Conservation (phyloP, 2,888 invertebrate genomes). For the Adelphocoris suturalis region DNA sequence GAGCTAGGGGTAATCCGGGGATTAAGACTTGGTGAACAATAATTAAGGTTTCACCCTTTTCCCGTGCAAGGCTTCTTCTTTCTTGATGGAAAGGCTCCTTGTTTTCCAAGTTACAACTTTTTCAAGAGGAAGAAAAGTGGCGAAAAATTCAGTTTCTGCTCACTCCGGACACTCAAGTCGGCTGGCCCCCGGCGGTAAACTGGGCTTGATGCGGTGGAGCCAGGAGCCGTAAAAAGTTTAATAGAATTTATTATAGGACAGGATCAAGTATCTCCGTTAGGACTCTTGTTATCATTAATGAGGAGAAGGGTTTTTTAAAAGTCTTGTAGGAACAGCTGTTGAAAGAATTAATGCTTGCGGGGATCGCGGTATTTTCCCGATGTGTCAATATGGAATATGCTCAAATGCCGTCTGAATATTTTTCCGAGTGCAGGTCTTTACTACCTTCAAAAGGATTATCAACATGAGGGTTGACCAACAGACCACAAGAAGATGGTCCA, state of each 20-base stretch:
- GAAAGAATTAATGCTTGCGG: too few relatives aligned
- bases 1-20: conserved; percentile 17
- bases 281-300: not conserved
- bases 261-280: conserved; percentile 7
- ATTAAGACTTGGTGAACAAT: conserved; percentile 66
- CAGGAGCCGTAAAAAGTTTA: conserved; percentile 18
- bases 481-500: too few relatives aligned
- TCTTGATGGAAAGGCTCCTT: conserved; percentile 28
- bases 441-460: too few relatives aligned
- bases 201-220: not conserved
- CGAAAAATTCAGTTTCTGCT: not conserved
- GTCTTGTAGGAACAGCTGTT: not conserved
- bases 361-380: too few relatives aligned
- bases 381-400: too few relatives aligned
- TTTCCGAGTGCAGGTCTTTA: too few relatives aligned
- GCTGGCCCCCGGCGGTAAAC: not conserved
- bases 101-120: conserved; percentile 4
- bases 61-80: conserved; percentile 4
- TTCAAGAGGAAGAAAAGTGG: not conserved
- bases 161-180: not conserved
- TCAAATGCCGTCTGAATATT: too few relatives aligned
- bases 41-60: conserved; percentile 48
- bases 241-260: conserved; percentile 28
- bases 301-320: not conserved
- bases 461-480: too few relatives aligned